These are phyloP conservation scores for Agriopis leucophaearia DNA, from an alignment of 2,888 invertebrate species.

Conservation along the genomic window DNA sequence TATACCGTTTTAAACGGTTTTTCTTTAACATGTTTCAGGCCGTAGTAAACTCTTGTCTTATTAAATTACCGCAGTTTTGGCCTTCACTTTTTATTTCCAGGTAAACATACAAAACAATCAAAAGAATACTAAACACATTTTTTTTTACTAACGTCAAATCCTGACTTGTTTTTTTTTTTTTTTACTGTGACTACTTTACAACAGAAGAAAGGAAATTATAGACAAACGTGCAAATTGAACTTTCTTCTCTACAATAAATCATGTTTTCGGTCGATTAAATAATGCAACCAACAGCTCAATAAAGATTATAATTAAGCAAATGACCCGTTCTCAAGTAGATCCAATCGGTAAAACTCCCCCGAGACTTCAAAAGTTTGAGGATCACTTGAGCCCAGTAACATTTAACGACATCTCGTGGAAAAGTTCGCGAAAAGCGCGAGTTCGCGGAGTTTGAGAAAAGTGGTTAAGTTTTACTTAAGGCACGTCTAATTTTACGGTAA, in stretches of 20 bases:
- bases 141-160: no score
- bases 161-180: no score
- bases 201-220: no score
- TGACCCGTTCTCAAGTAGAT: constrained; percentile 21
- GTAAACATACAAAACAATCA: no score
- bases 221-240: no score
- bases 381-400: constrained; percentile 33
- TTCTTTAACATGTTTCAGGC: no score
- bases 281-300: neutral
- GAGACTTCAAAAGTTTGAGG: constrained; percentile 35
- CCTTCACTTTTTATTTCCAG: neutral
- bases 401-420: constrained; percentile 47
- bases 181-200: no score
- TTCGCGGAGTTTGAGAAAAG: constrained; percentile 30
- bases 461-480: constrained; percentile 35
- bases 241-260: neutral
- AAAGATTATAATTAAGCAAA: constrained; percentile 7
- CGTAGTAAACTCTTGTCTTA: no score
- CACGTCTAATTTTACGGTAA: constrained; percentile 36
- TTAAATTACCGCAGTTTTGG: no score
- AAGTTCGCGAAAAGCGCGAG: constrained; percentile 37
- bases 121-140: neutral
- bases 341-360: constrained; percentile 34
- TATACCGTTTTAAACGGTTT: no score
- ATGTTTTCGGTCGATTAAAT: neutral